These are phyloP conservation scores for Cyclopterus lumpus DNA, from an alignment of 2,797 vertebrate species.

Conservation along the genomic window DNA sequence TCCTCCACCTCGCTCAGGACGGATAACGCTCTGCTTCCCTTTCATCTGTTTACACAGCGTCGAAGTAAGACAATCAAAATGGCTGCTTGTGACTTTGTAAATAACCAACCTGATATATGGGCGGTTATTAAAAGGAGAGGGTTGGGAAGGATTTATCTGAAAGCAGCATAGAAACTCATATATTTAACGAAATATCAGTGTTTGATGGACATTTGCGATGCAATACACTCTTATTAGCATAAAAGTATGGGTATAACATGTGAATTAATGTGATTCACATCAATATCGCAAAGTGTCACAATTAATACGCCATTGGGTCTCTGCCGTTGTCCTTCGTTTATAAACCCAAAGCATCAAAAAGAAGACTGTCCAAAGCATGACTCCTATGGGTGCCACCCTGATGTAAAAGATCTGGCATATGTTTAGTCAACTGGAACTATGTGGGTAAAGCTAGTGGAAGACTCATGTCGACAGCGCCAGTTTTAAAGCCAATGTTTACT, in stretches of 20 bases:
- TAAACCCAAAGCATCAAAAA: neutral
- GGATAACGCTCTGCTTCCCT: conserved; percentile 32
- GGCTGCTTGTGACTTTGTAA: conserved; percentile 45
- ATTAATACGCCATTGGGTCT: neutral
- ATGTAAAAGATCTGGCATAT: neutral
- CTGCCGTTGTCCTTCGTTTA: neutral
- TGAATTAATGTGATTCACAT: neutral
- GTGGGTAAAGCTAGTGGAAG: neutral
- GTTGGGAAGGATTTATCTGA: conserved; percentile 10
- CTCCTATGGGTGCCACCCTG: neutral
- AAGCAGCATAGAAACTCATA: neutral
- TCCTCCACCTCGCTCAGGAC: conserved; percentile 15
- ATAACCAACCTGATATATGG: conserved; percentile 15
- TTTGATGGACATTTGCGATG: neutral
- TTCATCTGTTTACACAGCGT: conserved; percentile 55
- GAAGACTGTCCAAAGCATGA: neutral
- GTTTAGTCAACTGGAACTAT: neutral
- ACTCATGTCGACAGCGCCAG: neutral
- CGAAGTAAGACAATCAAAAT: conserved; percentile 15
- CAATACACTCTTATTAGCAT: neutral
- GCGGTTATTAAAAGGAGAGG: conserved; percentile 35
- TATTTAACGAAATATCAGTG: neutral
- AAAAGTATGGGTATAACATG: neutral
- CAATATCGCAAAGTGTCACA: neutral
- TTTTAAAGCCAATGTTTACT: neutral